Percentiles rank a stretch among this genome's conserved stretches.
These are phyloP conservation scores for Melitaea athalia DNA, from an alignment of 2,888 invertebrate species.

Conservation along the genomic window DNA sequence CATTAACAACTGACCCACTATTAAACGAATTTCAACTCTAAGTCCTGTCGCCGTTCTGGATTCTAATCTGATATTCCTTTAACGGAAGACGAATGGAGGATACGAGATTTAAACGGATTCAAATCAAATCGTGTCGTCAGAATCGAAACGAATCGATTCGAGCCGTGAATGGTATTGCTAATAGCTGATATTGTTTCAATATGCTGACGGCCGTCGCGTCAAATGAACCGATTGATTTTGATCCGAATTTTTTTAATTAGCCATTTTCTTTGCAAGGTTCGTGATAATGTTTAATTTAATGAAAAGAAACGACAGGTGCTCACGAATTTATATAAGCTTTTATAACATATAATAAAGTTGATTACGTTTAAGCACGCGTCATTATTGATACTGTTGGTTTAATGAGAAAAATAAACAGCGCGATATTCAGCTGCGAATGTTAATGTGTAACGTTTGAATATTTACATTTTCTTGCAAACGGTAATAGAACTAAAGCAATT, in stretches of 20 bases:
- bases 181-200: conserved; percentile 62
- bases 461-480: not conserved
- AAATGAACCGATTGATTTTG: conserved; percentile 62
- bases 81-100: conserved; percentile 21
- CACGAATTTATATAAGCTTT: conserved; percentile 6
- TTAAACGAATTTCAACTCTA: conserved; percentile 46
- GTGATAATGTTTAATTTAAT: conserved; percentile 8
- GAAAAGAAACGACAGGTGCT: conserved; percentile 1
- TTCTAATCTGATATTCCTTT: conserved; percentile 54
- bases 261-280: conserved; percentile 37
- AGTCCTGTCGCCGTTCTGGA: conserved; percentile 45
- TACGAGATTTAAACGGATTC: conserved; percentile 50
- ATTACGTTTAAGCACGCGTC: not conserved
- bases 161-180: conserved; percentile 64
- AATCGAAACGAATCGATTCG: conserved; percentile 74
- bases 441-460: not conserved
- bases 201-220: conserved; percentile 53
- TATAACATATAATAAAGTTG: conserved; percentile 6
- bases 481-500: conserved; percentile 14
- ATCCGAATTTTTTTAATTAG: conserved; percentile 62
- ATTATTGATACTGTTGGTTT: conserved; percentile 1
- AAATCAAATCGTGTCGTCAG: conserved; percentile 61
- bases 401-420: not conserved
- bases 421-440: not conserved
- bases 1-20: conserved; percentile 49